Percentiles rank a stretch among this genome's conserved stretches.
Conservation (phyloP, 2,113 vertebrate genomes). For the Scomber scombrus region DNA sequence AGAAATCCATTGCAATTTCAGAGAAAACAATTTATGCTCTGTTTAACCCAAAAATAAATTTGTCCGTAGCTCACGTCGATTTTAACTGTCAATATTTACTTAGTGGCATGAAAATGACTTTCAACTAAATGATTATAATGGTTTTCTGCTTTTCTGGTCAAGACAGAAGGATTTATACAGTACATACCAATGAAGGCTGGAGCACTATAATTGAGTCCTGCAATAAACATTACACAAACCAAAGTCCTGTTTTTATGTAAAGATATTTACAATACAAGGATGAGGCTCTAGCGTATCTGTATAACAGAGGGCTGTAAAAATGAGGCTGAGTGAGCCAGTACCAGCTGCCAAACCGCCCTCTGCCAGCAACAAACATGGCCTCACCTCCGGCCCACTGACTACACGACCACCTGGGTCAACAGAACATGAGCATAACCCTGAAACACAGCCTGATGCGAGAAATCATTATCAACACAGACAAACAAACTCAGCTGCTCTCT, state of each 20-base stretch:
- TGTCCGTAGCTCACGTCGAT: neutral
- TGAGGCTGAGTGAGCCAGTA: slow-evolving; percentile 30
- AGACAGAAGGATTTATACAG: neutral
- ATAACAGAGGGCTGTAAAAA: slow-evolving; percentile 23
- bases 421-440: slow-evolving; percentile 50
- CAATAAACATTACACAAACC: neutral
- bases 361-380: slow-evolving; percentile 64
- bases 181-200: neutral
- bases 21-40: neutral
- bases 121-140: too few relatives aligned
- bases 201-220: neutral
- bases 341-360: slow-evolving; percentile 45
- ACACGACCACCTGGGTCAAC: slow-evolving; percentile 61
- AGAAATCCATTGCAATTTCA: slow-evolving; percentile 13
- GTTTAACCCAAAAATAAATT: slow-evolving; percentile 3
- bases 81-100: neutral
- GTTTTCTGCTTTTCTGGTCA: neutral
- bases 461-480: slow-evolving; percentile 50
- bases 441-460: slow-evolving; percentile 42
- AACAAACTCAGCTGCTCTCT: slow-evolving; percentile 51
- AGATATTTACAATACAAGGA: neutral
- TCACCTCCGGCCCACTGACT: slow-evolving; percentile 47
- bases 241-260: neutral
- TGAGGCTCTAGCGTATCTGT: neutral
- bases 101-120: neutral